A percentile compares a stretch with the other conserved stretches of the same genome.
Evolutionary conservation across 2,113 vertebrate genomes (phyloP).

Genomic region (Notothenia coriiceps): DNA sequence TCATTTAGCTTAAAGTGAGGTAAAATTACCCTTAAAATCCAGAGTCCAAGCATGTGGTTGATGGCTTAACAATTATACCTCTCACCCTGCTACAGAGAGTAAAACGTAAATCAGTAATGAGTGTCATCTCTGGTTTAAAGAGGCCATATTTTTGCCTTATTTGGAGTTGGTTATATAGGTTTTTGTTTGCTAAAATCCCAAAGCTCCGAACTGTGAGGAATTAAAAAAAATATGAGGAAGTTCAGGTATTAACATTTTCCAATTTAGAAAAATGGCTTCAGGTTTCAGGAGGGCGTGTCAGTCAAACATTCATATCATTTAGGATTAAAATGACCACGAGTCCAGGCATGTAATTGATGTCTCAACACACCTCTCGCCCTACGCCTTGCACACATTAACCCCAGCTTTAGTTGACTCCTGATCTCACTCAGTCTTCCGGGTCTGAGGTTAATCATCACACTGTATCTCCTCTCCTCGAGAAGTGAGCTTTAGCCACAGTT

Average conservation of each 20-base stretch:
- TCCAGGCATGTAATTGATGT: neutral
- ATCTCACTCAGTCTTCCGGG: slow-evolving; percentile 30
- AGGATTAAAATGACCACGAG: neutral
- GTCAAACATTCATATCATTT: neutral
- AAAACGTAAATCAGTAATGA: too few relatives aligned
- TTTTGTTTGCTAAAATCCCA: too few relatives aligned
- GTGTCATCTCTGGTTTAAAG: too few relatives aligned
- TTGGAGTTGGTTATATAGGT: too few relatives aligned
- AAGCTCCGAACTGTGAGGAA: too few relatives aligned
- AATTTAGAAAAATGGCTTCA: neutral
- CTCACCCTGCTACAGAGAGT: neutral
- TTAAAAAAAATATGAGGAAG: neutral
- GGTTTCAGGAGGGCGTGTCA: neutral
- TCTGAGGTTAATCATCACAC: slow-evolving; percentile 72
- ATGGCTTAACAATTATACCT: neutral
- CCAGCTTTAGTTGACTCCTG: slow-evolving; percentile 7
- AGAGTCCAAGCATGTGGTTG: neutral
- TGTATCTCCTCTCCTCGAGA: slow-evolving; percentile 30
- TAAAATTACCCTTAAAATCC: neutral
- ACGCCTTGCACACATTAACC: slow-evolving; percentile 34
- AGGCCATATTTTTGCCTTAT: neutral
- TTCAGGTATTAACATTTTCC: neutral
- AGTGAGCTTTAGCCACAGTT: slow-evolving; percentile 29
- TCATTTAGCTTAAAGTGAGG: neutral
- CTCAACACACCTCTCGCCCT: neutral